Evolutionary conservation across 2,888 invertebrate species (phyloP).

Genomic region (Thereva nobilitata): DNA sequence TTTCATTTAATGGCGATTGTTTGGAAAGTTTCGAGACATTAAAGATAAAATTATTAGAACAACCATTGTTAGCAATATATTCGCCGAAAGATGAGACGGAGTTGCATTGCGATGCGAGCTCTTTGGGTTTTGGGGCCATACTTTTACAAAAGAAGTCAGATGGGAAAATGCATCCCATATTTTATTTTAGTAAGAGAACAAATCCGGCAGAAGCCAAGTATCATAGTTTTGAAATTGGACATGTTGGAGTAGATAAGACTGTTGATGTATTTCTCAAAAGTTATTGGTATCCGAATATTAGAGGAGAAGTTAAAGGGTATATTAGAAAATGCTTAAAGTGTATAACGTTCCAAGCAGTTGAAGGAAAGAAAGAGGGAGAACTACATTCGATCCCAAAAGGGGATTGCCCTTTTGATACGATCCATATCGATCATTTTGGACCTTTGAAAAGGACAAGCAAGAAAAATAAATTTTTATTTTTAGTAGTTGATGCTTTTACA

Average conservation of each 20-base stretch:
- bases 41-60: slow-evolving; percentile 40
- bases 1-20: slow-evolving; percentile 42
- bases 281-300: slow-evolving; percentile 50
- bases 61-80: slow-evolving; percentile 24
- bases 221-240: slow-evolving; percentile 46
- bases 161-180: slow-evolving; percentile 44
- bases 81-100: slow-evolving; percentile 45
- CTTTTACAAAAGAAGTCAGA: slow-evolving; percentile 42
- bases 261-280: slow-evolving; percentile 37
- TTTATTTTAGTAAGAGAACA: slow-evolving; percentile 45
- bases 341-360: slow-evolving; percentile 22
- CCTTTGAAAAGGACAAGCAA: slow-evolving; percentile 44
- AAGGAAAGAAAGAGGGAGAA: slow-evolving; percentile 44
- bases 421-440: slow-evolving; percentile 41
- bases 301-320: slow-evolving; percentile 26
- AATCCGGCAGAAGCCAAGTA: slow-evolving; percentile 43
- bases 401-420: slow-evolving; percentile 43
- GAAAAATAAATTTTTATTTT: slow-evolving; percentile 50
- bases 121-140: slow-evolving; percentile 45
- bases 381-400: slow-evolving; percentile 47
- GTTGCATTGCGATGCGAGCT: slow-evolving; percentile 47
- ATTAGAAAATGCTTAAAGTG: slow-evolving; percentile 35
- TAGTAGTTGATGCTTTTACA: slow-evolving; percentile 52
- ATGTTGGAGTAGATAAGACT: slow-evolving; percentile 48
- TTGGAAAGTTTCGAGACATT: slow-evolving; percentile 43